Conservation (phyloP, 2,888 invertebrate genomes). For the Helleia helle region DNA sequence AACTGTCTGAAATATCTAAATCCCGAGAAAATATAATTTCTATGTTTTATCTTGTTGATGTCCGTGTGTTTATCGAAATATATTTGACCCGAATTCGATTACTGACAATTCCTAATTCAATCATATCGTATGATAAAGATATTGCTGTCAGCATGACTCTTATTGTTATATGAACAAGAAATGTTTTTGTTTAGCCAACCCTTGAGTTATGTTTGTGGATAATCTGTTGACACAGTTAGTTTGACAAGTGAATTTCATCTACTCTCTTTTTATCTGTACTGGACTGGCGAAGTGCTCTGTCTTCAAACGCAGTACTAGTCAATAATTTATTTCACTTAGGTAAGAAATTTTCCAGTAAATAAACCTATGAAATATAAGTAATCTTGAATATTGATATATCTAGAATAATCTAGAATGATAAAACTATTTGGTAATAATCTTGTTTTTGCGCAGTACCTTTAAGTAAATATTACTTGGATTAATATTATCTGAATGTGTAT, state of each 20-base stretch:
- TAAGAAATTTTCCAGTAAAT: neutral
- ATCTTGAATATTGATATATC: too few species aligned
- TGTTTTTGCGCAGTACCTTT: too few species aligned
- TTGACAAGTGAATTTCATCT: conserved; percentile 27
- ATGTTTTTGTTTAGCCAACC: conserved; percentile 23
- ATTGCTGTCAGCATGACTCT: conserved; percentile 20
- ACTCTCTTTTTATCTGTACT: conserved; percentile 32
- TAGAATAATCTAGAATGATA: too few species aligned
- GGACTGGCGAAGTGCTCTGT: conserved; percentile 22
- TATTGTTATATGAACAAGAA: conserved; percentile 24
- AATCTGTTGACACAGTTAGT: conserved; percentile 38
- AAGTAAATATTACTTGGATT: too few species aligned
- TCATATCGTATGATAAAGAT: conserved; percentile 38
- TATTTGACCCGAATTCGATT: conserved; percentile 54
- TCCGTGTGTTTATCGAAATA: conserved; percentile 38
- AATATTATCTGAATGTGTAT: too few species aligned
- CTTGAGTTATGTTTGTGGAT: conserved; percentile 20
- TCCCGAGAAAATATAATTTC: conserved; percentile 14
- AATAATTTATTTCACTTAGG: neutral
- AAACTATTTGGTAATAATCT: too few species aligned
- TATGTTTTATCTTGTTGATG: conserved; percentile 28
- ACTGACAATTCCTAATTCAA: conserved; percentile 35
- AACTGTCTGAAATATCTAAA: conserved; percentile 15
- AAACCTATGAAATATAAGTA: neutral
- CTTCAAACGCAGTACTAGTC: neutral